Base-by-base conservation (phyloP, 2,797 vertebrate species). In the Lepidocolaptes lacrymiger region DNA sequence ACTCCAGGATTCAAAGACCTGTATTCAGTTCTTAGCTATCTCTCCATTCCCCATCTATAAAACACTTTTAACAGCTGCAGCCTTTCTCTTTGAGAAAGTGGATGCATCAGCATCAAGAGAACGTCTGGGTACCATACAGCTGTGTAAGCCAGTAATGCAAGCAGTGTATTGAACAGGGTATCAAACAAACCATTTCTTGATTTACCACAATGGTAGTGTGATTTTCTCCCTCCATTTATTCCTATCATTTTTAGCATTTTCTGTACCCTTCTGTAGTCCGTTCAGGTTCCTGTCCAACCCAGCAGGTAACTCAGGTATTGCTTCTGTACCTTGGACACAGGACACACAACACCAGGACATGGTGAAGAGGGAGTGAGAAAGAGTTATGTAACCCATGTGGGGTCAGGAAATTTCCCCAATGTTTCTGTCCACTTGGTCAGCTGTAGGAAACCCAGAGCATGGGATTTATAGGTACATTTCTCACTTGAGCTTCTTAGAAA, bases 401-500 rank as follows among this genome's bases (percentile, higher is more conserved):
- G 51, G 58, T 8, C 46, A 86, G 41, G 11, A 68, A 46, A 39
- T 54, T 62, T 41, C 14, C 10, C 10, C 6, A 6, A 21, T 62
- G 28, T 72, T 43, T 80, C 82, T 68, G 11, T 36, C 39, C 3
- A 0, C 22, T 17, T 0, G 0, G 5, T 41, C 48, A 67, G 52
- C 56, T 27, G 12, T 37, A 66, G 28, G 48, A 88, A 86, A 59
- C 26, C 6, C 21, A 22, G 44, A 88, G 14, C 4, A 1, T 2
- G 49, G 19, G 32, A 52, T 13, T 55, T 86, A 32, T 2, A 23
- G n/a, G n/a, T 34, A 30, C 11, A 28, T 84, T 92, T 92, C 55
- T 92, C 34, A 34, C 24, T 75, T 14, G 36, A 79, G 28, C 32
- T 82, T 81, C 85, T 85, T 85, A 76, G 56, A 11, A 71, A 52